Base-by-base conservation (phyloP, 2,888 invertebrate genomes). In the Phorcus lineatus region DNA sequence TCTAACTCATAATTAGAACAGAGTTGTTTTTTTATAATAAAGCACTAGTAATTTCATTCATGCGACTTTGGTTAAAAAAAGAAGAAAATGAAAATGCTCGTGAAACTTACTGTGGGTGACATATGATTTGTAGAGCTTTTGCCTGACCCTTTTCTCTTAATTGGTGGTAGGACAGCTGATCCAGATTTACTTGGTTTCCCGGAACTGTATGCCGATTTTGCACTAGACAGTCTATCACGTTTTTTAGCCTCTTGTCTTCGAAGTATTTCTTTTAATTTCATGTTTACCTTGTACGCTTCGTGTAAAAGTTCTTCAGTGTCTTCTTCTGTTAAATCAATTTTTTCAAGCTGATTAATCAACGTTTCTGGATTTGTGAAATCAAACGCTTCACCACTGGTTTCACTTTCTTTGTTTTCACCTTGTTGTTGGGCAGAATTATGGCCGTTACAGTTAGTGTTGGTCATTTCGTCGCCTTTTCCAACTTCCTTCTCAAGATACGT, bases 241-340 rank as follows among this genome's bases (percentile, higher is more conserved):
- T 62, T 62, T 19, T 53, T 31, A 9, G 52, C 57, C 67, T 88
- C 88, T 80, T 88, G 85, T 53, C 85, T 75, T 22, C 86, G 76
- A 24, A 89, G 80, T 47, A 87, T 86, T 83, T 87, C 88, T 78
- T 86, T 88, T 22, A 90, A 81, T 79, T 88, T 86, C 82, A 78
- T 87, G 81, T 90, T 90, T 78, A 90, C 85, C 79, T 85, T 87
- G 76, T 90, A 89, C 9, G 90, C 90, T 78, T 90, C 88, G 66
- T 87, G 85, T 9, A 90, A 81, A 16, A 90, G 81, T 31, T 84
- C 83, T 31, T 90, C 90, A n/a, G 90, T 88, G 74, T 90, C 90
- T 78, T 88, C 88, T 74, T 90, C 90, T 17, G 88, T 84, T 31
- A 90, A 83, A 40, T 89, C 87, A 22, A 88, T 86, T 40, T 80